Evolutionary conservation across 30 jellyfish, hydroid and myxozoan genomes (phyloP), one percentile per base, ranked within the genome.

Genomic region (Sanderia malayensis): DNA sequence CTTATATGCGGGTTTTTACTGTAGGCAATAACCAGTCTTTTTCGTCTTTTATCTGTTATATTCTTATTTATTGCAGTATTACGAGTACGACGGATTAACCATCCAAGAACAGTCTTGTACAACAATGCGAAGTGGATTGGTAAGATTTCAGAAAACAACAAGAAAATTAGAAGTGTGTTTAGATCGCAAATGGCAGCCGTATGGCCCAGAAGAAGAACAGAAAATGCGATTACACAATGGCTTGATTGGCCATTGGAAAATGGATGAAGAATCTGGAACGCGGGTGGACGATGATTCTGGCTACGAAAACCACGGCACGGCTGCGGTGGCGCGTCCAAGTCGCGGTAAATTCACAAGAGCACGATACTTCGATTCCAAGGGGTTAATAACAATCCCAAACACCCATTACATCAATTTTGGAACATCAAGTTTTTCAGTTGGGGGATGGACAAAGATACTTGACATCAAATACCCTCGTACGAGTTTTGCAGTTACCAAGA

Each of bases 281-380:
- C 3, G 22, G 13, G 73, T 60, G 6, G 73, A 18, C 23, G 73
- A 60, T 31, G 73, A 60, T 25, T 60, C 73, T 60, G 73, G 73
- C 49, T 3, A 60, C 55, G 73, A 60, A 23, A 55, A 25, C 7
- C 73, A 60, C 23, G 73, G 73, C 22, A 25, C 46, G 10, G 49
- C 49, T 10, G 20, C 49, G 22, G 18, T 4, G 13, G 49, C 23
- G 64, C 2, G 8, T 4, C 27, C 64, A 27, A 23, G 46, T 2
- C 46, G 73, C 23, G 73, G 73, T 7, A 60, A 60, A 60, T 60
- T 60, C 73, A 60, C 47, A 4, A 7, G 73, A 6, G 73, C 22
- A 3, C 46, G 73, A 2, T 60, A 6, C 4, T 60, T 60, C 49
- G 13, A 27, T 25, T 20, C 73, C 19, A 23, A 4, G 18, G 49